phyloP scores from a whole-genome alignment of 2,888 invertebrate species.

The Callyntrura sp. region DNA sequence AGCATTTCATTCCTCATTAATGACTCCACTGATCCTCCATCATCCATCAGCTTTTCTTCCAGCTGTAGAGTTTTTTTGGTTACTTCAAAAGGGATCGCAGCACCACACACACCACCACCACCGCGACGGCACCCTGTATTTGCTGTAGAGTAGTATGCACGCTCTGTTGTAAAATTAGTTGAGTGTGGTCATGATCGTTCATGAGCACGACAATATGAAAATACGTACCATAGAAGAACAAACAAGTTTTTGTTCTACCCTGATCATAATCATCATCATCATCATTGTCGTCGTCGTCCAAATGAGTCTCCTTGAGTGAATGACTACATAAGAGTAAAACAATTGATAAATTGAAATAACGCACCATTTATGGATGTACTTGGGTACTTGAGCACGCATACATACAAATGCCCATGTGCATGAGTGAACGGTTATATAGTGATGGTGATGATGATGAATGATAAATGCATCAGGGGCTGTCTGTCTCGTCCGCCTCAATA shows the following conservation, averaged over 20 bases:
- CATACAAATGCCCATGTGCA: constrained; percentile 18
- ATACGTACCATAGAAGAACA: not conserved
- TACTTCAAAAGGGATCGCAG: constrained; percentile 14
- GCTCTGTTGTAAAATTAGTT: constrained; percentile 42
- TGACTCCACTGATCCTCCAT: constrained; percentile 8
- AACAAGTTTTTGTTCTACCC: constrained; percentile 59
- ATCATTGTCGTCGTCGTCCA: not conserved
- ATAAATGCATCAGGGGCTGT: not conserved
- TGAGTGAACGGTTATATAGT: not conserved
- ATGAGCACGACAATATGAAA: constrained; percentile 43
- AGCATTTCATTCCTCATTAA: constrained; percentile 69
- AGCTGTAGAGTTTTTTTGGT: constrained; percentile 38
- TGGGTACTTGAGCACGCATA: constrained; percentile 25
- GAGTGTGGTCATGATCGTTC: constrained; percentile 71
- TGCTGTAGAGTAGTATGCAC: not conserved
- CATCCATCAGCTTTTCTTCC: constrained; percentile 44
- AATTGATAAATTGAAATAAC: constrained; percentile 29
- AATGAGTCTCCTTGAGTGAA: constrained; percentile 35
- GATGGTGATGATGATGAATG: constrained; percentile 22
- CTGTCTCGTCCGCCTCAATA: constrained; percentile 19
- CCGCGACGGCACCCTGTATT: not conserved
- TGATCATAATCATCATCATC: constrained; percentile 6
- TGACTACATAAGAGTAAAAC: constrained; percentile 1
- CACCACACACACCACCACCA: not conserved
- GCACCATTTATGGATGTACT: not conserved